These are phyloP conservation scores for Strigops habroptila DNA, from an alignment of 2,113 vertebrate genomes.

Conservation along the genomic window DNA sequence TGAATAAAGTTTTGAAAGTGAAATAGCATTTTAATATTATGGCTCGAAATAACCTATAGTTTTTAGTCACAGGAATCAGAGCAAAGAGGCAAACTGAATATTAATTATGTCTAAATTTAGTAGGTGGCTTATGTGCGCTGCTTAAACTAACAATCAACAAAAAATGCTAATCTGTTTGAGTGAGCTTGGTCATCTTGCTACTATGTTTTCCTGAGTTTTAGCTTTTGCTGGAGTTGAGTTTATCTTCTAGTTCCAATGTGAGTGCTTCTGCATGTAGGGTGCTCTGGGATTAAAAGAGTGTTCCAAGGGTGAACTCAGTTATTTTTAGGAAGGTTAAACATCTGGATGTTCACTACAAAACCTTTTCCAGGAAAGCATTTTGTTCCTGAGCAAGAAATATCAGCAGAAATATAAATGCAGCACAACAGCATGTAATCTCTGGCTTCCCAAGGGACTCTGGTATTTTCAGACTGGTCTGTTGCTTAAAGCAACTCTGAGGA, in stretches of 20 bases:
- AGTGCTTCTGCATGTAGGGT: neutral
- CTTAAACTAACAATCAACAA: neutral
- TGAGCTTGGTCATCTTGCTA: neutral
- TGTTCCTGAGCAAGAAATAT: constrained; percentile 5
- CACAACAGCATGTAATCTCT: neutral
- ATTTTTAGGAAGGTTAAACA: constrained; percentile 32
- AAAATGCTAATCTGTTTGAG: neutral
- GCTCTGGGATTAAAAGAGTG: neutral
- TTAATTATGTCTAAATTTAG: neutral
- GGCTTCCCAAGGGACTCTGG: neutral
- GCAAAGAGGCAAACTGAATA: neutral
- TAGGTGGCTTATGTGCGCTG: neutral
- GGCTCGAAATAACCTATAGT: neutral
- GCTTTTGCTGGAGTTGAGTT: neutral
- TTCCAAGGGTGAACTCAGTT: neutral
- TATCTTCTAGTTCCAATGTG: neutral
- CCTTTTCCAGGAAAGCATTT: neutral
- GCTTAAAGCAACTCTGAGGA: constrained; percentile 32
- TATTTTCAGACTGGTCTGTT: constrained; percentile 36
- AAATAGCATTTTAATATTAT: neutral
- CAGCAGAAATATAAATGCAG: neutral
- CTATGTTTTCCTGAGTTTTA: neutral
- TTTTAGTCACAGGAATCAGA: neutral
- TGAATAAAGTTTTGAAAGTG: neutral
- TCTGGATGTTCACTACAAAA: constrained; percentile 14